phyloP scores from a whole-genome alignment of 2,797 vertebrate species.

The Acestrorhynchus altus region DNA sequence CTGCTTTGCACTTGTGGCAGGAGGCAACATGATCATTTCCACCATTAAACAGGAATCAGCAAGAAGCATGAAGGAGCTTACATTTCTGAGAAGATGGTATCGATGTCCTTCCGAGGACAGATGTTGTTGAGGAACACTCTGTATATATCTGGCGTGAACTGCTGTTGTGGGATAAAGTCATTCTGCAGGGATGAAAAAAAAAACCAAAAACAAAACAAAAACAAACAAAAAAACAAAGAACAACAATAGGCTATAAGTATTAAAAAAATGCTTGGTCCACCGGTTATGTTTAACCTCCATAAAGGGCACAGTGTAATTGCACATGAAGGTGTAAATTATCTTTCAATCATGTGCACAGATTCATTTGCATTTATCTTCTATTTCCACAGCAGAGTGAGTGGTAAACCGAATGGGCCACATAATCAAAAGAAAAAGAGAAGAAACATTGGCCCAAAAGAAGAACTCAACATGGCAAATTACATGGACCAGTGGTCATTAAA shows the following conservation, averaged over 20 bases:
- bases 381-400: slow-evolving; percentile 8
- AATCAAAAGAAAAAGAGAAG: neutral
- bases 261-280: neutral
- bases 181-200: slow-evolving; percentile 77
- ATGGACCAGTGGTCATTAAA: slow-evolving; percentile 4
- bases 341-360: neutral
- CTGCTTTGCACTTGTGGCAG: slow-evolving; percentile 4
- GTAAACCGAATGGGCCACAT: neutral
- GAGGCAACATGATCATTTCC: slow-evolving; percentile 6
- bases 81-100: slow-evolving; percentile 97
- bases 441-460: slow-evolving; percentile 3
- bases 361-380: slow-evolving; percentile 17
- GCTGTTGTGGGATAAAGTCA: slow-evolving; percentile 92
- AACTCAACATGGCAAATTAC: slow-evolving; percentile 20
- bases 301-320: neutral
- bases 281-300: neutral
- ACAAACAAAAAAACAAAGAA: no score
- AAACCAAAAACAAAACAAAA: slow-evolving; percentile 16
- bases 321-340: slow-evolving; percentile 8
- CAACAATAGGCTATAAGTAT: slow-evolving; percentile 5
- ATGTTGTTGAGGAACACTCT: slow-evolving; percentile 92
- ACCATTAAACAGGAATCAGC: slow-evolving; percentile 5
- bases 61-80: slow-evolving; percentile 75
- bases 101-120: slow-evolving; percentile 94
- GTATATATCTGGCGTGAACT: slow-evolving; percentile 93